Conservation (phyloP, 2,113 vertebrate genomes). For the Danio rerio region GRCz12tu NC_133177.1:12648001-12648500, state of each 20-base stretch:
- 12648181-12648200: not conserved
- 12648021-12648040: conserved; percentile 11
- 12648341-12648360: too few relatives aligned
- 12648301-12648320: not conserved
- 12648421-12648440: too few relatives aligned
- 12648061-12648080: conserved; percentile 2
- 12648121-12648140: conserved; percentile 27
- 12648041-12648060: conserved; percentile 10
- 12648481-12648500: too few relatives aligned
- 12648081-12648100: conserved; percentile 48
- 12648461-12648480: too few relatives aligned
- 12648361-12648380: too few relatives aligned
- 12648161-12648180: conserved; percentile 4
- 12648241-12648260: conserved; percentile 13
- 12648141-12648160: conserved; percentile 28
- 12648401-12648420: too few relatives aligned
- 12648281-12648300: not conserved
- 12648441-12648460: too few relatives aligned
- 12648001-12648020: not conserved
- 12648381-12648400: too few relatives aligned
- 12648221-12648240: not conserved
- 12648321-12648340: conserved; percentile 6
- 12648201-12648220: conserved; percentile 21
- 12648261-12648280: conserved; percentile 18
- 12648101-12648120: conserved; percentile 49